Conservation (phyloP, 2,888 invertebrate genomes). For the Drosophila multiciliata region DNA sequence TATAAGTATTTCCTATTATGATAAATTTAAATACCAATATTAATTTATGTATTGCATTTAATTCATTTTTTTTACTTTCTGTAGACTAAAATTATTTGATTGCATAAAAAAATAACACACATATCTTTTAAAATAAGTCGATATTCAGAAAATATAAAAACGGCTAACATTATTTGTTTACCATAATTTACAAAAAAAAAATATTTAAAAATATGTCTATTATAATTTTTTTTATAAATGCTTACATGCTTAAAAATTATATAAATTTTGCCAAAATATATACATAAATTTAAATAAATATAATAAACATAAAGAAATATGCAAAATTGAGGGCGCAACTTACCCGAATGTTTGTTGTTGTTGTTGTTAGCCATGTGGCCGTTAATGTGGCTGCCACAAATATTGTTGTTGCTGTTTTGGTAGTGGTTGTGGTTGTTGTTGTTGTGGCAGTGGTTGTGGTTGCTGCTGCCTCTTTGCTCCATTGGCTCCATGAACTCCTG, state of each 20-base stretch:
- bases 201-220: neutral
- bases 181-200: neutral
- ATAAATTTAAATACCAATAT: too few relatives aligned
- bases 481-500: conserved; percentile 74
- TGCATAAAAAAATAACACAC: too few relatives aligned
- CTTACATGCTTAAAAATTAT: neutral
- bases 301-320: neutral
- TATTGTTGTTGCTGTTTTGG: conserved; percentile 23
- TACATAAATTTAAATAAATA: neutral
- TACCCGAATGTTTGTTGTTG: conserved; percentile 26
- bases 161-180: neutral
- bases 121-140: neutral
- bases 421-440: conserved; percentile 6
- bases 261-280: neutral
- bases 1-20: too few relatives aligned
- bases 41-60: too few relatives aligned
- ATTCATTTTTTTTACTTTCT: too few relatives aligned
- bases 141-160: neutral
- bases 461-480: conserved; percentile 31
- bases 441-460: conserved; percentile 5
- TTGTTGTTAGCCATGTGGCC: conserved; percentile 8
- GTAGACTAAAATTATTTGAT: too few relatives aligned
- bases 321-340: neutral
- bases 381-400: conserved; percentile 6
- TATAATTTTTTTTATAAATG: neutral